A percentile compares a stretch with the other conserved stretches of the same genome.
phyloP scores from a whole-genome alignment of 2,113 vertebrate species.

The Marcusenius ussheri region DNA sequence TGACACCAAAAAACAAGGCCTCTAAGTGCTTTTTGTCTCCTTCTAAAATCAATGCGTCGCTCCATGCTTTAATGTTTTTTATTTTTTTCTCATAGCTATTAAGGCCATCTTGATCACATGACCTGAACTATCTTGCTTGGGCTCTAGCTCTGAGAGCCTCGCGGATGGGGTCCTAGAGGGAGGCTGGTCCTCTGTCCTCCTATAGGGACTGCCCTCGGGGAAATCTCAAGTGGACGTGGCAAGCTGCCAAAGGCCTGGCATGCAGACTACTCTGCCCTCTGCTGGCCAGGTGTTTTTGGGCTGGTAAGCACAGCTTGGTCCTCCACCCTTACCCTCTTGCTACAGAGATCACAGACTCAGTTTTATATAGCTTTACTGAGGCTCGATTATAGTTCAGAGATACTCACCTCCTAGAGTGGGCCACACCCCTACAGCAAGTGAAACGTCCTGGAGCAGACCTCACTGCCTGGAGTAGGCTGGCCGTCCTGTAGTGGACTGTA shows the following conservation, averaged over 20 bases:
- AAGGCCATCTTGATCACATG: background rate
- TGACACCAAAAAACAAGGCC: constrained; percentile 45
- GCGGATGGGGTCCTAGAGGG: background rate
- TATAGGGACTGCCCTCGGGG: background rate
- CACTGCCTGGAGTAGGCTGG: background rate
- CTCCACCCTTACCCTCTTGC: background rate
- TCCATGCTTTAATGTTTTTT: constrained; percentile 1
- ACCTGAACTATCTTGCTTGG: background rate
- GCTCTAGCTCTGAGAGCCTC: background rate
- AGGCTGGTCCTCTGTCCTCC: background rate
- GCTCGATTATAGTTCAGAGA: background rate
- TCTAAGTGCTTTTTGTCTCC: constrained; percentile 51
- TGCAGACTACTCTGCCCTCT: background rate
- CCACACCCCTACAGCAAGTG: no score
- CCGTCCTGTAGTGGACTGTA: background rate
- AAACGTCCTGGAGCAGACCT: background rate
- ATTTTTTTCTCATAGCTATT: constrained; percentile 24
- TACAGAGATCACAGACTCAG: background rate
- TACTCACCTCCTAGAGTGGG: background rate
- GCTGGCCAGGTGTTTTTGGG: background rate
- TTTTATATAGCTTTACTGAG: background rate
- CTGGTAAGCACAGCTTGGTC: background rate
- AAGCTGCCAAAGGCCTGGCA: background rate
- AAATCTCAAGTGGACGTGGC: background rate
- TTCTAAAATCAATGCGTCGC: constrained; percentile 22